Evolutionary conservation across 1,140 invertebrate species (phyloP).

Genomic region (Drosophila tani): DNA sequence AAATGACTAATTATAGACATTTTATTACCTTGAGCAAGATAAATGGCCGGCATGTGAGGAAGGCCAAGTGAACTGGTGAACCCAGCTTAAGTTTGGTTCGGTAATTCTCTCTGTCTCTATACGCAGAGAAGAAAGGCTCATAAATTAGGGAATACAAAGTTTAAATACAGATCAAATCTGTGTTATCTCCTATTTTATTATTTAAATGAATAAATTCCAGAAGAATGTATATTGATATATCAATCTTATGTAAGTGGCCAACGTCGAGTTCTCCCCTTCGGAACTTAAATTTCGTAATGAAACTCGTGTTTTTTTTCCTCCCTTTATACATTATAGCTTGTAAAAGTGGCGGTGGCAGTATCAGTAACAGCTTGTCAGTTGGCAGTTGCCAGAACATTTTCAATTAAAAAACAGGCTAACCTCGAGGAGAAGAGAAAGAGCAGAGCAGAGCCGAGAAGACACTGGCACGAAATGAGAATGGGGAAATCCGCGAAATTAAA

Average conservation of each 20-base stretch:
- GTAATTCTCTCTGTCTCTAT: background rate
- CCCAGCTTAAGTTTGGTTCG: slow-evolving; percentile 16
- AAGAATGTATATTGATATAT: background rate
- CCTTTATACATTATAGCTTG: slow-evolving; percentile 1
- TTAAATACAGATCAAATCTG: background rate
- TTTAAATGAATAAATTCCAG: too few species aligned
- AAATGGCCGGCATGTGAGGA: slow-evolving; percentile 66
- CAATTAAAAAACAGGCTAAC: slow-evolving; percentile 78
- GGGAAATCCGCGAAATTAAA: slow-evolving; percentile 81
- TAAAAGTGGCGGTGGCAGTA: slow-evolving; percentile 34
- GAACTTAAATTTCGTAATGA: background rate
- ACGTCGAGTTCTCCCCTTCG: too few species aligned
- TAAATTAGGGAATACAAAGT: background rate
- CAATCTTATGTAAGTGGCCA: too few species aligned
- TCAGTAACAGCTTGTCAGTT: slow-evolving; percentile 53
- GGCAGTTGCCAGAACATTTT: slow-evolving; percentile 69
- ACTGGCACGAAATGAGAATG: slow-evolving; percentile 62
- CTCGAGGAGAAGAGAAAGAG: slow-evolving; percentile 43
- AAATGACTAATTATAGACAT: slow-evolving; percentile 84
- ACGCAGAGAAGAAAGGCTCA: background rate
- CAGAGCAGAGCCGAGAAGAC: slow-evolving; percentile 16
- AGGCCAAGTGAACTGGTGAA: slow-evolving; percentile 45
- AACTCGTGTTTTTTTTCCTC: background rate
- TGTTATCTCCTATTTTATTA: too few species aligned
- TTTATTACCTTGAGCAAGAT: slow-evolving; percentile 83